These are phyloP conservation scores for Oryzias melastigma DNA, from an alignment of 2,113 vertebrate genomes.

Conservation along the genomic window DNA sequence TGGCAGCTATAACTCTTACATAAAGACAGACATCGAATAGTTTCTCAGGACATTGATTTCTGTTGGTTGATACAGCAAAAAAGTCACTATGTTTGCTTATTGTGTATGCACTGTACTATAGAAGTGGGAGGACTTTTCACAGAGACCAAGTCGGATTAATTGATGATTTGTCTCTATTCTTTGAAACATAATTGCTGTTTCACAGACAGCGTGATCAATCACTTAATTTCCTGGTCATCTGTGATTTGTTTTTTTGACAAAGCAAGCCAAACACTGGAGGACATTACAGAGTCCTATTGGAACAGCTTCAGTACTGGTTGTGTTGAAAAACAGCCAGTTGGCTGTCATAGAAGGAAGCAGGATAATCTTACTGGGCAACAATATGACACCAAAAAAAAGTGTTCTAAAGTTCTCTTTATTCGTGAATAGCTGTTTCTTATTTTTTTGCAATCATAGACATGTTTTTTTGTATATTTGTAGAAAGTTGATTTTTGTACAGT, in stretches of 20 bases:
- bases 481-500: no score
- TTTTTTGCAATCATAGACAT: no score
- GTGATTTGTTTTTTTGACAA: slow-evolving; percentile 7
- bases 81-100: slow-evolving; percentile 15
- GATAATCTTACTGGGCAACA: slow-evolving; percentile 25
- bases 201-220: slow-evolving; percentile 34
- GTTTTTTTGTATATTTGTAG: no score
- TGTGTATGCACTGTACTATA: slow-evolving; percentile 8
- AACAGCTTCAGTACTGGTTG: slow-evolving; percentile 40
- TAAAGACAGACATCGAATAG: background rate
- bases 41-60: slow-evolving; percentile 2
- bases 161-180: slow-evolving; percentile 30
- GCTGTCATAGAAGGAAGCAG: slow-evolving; percentile 18
- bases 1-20: background rate
- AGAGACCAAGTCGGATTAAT: slow-evolving; percentile 28
- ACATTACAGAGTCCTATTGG: slow-evolving; percentile 32
- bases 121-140: slow-evolving; percentile 11
- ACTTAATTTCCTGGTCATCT: slow-evolving; percentile 36
- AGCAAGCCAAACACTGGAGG: slow-evolving; percentile 34
- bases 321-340: slow-evolving; percentile 46
- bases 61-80: background rate
- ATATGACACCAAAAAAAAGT: slow-evolving; percentile 1
- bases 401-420: background rate
- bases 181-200: slow-evolving; percentile 28
- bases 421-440: no score